phyloP scores from a whole-genome alignment of 2,888 invertebrate species.

The Lucinisca nassula region DNA sequence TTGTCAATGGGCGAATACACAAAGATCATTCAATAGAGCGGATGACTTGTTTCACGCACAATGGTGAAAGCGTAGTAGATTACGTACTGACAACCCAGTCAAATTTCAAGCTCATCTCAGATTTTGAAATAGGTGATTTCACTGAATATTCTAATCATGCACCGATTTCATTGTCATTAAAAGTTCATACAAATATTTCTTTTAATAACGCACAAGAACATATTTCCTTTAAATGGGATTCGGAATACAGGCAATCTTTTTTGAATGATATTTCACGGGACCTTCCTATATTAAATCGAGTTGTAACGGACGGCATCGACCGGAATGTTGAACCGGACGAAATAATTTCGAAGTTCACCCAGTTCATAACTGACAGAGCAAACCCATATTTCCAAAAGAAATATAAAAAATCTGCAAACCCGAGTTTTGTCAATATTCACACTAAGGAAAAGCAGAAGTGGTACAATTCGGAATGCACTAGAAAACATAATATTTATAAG shows the following conservation, averaged over 20 bases:
- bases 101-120: not conserved
- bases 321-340: not conserved
- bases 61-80: slow-evolving; percentile 28
- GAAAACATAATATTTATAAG: not conserved
- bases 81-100: not conserved
- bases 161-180: not conserved
- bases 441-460: not conserved
- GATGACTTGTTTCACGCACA: slow-evolving; percentile 12
- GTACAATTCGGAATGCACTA: not conserved
- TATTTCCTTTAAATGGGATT: not conserved
- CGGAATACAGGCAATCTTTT: not conserved
- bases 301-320: not conserved
- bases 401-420: too few species aligned
- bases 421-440: not conserved
- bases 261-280: not conserved
- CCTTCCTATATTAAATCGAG: not conserved
- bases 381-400: not conserved
- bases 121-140: not conserved
- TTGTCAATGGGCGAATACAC: slow-evolving; percentile 9
- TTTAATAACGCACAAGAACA: not conserved
- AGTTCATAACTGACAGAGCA: not conserved
- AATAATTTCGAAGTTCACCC: not conserved
- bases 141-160: slow-evolving; percentile 29
- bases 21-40: not conserved
- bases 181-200: not conserved